Evolutionary conservation across 2,113 vertebrate genomes (phyloP), one percentile per base, ranked within the genome.

Genomic region (Cranoglanis bouderius): DNA sequence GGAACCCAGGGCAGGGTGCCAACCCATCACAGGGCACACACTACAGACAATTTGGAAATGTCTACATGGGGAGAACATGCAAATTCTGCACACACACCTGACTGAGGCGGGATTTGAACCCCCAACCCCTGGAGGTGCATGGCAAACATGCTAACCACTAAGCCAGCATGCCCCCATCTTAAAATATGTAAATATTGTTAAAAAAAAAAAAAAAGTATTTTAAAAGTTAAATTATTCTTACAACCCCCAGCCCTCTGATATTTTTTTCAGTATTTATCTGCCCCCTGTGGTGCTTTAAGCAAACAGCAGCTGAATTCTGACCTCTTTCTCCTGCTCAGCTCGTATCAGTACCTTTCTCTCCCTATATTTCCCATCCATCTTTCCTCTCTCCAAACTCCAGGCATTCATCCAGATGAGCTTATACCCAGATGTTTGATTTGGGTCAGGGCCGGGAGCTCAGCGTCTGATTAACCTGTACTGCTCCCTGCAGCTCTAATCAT

Each of bases 391-490:
- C 14, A 75, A 88, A 84, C 80, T 0, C 80, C 85, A 80, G 83
- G 87, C 65, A 21, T 55, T 63, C 90, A 82, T 86, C 85, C 77
- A 89, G 90, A 83, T 86, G 49, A 77, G 87, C 87, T 90, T 81
- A 21, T 26, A 24, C 55, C 85, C 88, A 91, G 85, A 81, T 72
- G 82, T 87, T 57, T 40, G 87, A 85, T 87, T 90, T 49, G 90
- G 90, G 89, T 92, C 29, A 46, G 26, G 43, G 61, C 92, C 84
- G 85, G 89, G 77, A 91, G 88, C 86, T 88, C 57, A 32, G 61
- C 91, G 67, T 67, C 86, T 57, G 91, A 92, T 90, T 90, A 90
- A 61, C 88, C 91, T 49, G 86, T 86, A 90, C 86, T 81, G 86
- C n/a, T 38, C 74, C 78, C 80, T 26, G 51, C 84, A 89, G 88